Evolutionary conservation across 2,113 vertebrate genomes (phyloP).

Genomic region (Protobothrops mucrosquamatus): DNA sequence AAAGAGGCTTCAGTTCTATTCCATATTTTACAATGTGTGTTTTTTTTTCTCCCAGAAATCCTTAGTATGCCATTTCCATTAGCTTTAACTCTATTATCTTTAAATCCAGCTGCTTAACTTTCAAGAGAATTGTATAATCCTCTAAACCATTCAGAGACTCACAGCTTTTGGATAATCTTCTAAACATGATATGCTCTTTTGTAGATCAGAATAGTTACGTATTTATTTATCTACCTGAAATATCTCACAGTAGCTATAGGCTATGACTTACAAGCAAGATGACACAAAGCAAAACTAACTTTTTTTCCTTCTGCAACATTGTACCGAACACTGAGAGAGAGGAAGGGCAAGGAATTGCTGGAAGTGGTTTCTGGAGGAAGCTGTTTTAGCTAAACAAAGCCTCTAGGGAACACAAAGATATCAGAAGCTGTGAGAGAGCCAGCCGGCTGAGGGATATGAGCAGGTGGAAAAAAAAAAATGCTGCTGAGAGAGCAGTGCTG

Average conservation of each 20-base stretch:
- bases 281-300: not conserved
- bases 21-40: not conserved
- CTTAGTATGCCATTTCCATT: not conserved
- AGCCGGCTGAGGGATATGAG: constrained; percentile 35
- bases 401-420: not conserved
- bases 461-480: constrained; percentile 48
- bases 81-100: not conserved
- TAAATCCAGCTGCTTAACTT: not conserved
- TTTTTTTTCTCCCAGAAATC: not conserved
- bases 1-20: not conserved
- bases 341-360: not conserved
- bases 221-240: not conserved
- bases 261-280: not conserved
- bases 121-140: not conserved
- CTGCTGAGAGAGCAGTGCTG: constrained; percentile 44
- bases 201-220: not conserved
- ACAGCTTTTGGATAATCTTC: constrained; percentile 8
- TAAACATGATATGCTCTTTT: rapidly evolving
- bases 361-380: not conserved
- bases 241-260: not conserved
- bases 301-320: rapidly evolving
- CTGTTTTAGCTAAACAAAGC: constrained; percentile 35
- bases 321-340: not conserved
- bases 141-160: not conserved
- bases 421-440: constrained; percentile 22